Base-by-base conservation (phyloP, 2,888 invertebrate species). In the Meteorus colon region DNA sequence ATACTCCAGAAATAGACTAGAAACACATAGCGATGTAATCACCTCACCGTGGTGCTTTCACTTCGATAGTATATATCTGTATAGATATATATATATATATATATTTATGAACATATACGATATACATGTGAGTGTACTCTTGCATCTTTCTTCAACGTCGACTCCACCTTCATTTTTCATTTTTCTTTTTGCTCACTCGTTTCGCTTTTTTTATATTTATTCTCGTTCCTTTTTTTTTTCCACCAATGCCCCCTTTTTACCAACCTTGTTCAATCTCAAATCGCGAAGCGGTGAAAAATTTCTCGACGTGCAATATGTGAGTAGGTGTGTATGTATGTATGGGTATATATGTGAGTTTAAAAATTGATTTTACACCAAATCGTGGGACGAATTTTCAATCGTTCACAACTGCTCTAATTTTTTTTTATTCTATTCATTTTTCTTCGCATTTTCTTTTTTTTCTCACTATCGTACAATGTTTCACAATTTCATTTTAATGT, bases 1-100 rank as follows among this genome's bases (percentile, higher is more conserved):
- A 67, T 73, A 68, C 71, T 79, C 72, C 76, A 79, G 75, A 81
- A 81, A 81, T 81, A 81, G 78, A 77, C 75, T 74, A 76, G 76
- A 73, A 74, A 75, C 75, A 79, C 79, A 80, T 77, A 78, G 79
- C 80, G 77, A 81, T 80, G 80, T 79, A 81, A 81, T 81, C 79
- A 80, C 75, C 72, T 76, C 75, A 16, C 68, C 76, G 75, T 76
- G 51, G 29, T 73, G 79, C 80, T 79, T 79, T 79, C 80, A 79
- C 79, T 78, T 62, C 73, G 78, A 80, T 81, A 77, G 77, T 77
- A 75, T 80, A 74, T 62, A 62, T 24, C 24, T 2, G 63, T 59
- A 51, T 37, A 51, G 55, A 31, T 62, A n/a, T 74, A 69, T n/a
- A 74, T 62, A 62, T 19, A 37, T 1, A 69, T 55, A 34, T 37